phyloP scores from a whole-genome alignment of 2,797 vertebrate genomes.

The Hippopotamyrus pictus region DNA sequence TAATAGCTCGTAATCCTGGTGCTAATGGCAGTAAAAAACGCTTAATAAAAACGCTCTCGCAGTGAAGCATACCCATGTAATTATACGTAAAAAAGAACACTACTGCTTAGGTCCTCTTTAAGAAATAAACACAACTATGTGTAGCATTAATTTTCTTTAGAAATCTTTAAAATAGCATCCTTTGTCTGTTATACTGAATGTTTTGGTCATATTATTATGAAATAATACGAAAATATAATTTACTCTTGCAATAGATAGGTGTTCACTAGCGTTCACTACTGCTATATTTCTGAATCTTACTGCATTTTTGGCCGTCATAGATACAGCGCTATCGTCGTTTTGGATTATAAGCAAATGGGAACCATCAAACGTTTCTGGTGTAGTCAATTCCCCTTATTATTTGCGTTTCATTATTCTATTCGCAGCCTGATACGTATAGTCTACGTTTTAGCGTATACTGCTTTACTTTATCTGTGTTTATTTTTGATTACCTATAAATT shows the following conservation, averaged over 20 bases:
- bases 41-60: background rate
- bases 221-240: background rate
- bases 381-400: background rate
- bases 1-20: conserved; percentile 73
- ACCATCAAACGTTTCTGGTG: background rate
- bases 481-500: background rate
- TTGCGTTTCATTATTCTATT: background rate
- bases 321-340: background rate
- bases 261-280: background rate
- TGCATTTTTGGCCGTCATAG: background rate
- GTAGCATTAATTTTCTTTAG: background rate
- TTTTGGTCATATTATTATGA: background rate
- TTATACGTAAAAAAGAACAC: background rate
- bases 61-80: background rate
- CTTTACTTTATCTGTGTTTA: background rate
- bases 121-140: background rate
- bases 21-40: conserved; percentile 64
- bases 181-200: background rate
- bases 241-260: background rate
- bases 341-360: background rate
- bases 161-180: background rate
- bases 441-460: background rate
- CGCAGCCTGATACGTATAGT: background rate
- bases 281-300: background rate
- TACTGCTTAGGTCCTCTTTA: too few relatives aligned